phyloP scores from a whole-genome alignment of 1,140 invertebrate species.

The Papilio machaon region DNA sequence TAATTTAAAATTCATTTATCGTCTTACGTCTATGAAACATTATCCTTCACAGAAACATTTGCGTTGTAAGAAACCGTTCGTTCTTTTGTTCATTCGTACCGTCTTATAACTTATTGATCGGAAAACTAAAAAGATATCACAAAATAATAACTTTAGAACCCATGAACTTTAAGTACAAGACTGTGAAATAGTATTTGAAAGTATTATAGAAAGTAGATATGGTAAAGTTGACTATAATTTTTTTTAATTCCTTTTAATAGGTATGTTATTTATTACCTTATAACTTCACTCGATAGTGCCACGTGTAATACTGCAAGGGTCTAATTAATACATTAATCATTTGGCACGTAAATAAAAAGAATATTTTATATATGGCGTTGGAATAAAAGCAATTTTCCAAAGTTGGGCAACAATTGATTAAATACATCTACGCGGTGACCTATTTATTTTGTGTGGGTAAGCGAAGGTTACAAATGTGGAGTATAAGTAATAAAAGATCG shows the following conservation, averaged over 20 bases:
- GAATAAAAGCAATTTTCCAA: neutral
- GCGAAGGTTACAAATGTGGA: neutral
- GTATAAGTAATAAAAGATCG: neutral
- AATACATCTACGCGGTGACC: slow-evolving; percentile 10
- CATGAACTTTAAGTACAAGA: neutral
- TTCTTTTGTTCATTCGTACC: neutral
- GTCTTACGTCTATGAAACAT: slow-evolving; percentile 1
- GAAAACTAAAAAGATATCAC: neutral
- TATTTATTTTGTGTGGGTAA: slow-evolving; percentile 6
- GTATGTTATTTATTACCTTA: slow-evolving; percentile 3
- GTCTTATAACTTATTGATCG: neutral
- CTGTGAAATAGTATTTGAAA: neutral
- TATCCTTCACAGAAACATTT: neutral
- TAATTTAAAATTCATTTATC: neutral
- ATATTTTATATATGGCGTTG: neutral
- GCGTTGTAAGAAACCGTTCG: neutral
- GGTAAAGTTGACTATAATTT: neutral
- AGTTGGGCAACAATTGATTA: slow-evolving; percentile 22
- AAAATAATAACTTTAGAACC: neutral
- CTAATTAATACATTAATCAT: slow-evolving; percentile 29
- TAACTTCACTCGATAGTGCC: neutral
- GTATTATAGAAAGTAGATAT: neutral
- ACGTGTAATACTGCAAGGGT: neutral
- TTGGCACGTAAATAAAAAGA: neutral
- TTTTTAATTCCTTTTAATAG: neutral